These are phyloP conservation scores for Macrosoma leucophasiata DNA, from an alignment of 2,888 invertebrate genomes.

Conservation along the genomic window DNA sequence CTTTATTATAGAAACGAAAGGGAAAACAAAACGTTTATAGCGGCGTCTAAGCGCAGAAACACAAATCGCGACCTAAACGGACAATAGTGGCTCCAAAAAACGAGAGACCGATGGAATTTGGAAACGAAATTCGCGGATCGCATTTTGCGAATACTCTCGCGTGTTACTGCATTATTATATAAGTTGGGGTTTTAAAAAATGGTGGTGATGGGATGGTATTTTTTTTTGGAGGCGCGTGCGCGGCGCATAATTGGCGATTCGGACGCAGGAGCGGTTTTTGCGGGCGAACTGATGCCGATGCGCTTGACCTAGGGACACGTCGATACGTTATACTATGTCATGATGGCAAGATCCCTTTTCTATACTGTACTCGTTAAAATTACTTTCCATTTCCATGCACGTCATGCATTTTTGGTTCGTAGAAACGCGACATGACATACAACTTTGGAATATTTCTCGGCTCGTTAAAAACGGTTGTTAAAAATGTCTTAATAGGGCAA, in stretches of 20 bases:
- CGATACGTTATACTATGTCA: constrained; percentile 10
- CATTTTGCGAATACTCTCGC: constrained; percentile 73
- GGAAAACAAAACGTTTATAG: constrained; percentile 37
- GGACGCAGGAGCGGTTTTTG: constrained; percentile 49
- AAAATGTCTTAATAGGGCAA: too few relatives aligned
- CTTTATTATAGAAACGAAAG: constrained; percentile 28
- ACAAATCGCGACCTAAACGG: constrained; percentile 51
- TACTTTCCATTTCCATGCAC: too few relatives aligned
- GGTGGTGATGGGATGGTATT: constrained; percentile 53
- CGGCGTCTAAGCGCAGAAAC: constrained; percentile 41
- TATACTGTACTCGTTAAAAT: too few relatives aligned
- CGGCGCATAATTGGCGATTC: constrained; percentile 63
- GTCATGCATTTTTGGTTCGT: too few relatives aligned
- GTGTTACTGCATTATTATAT: constrained; percentile 76
- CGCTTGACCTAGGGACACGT: too few relatives aligned
- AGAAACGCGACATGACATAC: too few relatives aligned
- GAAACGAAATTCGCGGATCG: constrained; percentile 70
- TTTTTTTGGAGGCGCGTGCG: constrained; percentile 73
- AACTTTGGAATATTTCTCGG: too few relatives aligned
- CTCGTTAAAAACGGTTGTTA: too few relatives aligned
- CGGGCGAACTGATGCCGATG: constrained; percentile 21
- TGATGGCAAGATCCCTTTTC: constrained; percentile 1
- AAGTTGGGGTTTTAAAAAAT: constrained; percentile 65
- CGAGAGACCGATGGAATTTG: constrained; percentile 56
- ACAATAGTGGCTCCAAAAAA: constrained; percentile 68